Conservation (phyloP, 2,888 invertebrate genomes). For the Vanessa cardui region DNA sequence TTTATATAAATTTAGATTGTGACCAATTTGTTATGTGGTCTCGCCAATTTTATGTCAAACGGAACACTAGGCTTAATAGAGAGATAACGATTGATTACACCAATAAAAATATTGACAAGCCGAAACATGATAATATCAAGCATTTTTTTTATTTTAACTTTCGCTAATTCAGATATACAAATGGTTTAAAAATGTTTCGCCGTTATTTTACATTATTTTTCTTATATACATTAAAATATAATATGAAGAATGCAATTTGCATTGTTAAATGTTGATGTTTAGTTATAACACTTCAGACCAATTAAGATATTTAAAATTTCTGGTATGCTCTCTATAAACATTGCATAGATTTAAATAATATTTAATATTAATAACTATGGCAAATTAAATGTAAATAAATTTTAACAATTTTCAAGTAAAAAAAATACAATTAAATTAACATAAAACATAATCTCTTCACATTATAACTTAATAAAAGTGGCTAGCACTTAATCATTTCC, state of each 20-base stretch:
- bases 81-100: not conserved
- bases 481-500: not conserved
- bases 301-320: not conserved
- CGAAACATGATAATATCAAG: not conserved
- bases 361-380: not conserved
- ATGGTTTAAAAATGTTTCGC: too few relatives aligned
- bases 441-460: conserved; percentile 5
- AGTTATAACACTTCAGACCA: conserved; percentile 2
- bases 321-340: not conserved
- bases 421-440: not conserved
- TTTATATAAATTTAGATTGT: too few relatives aligned
- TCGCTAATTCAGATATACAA: too few relatives aligned
- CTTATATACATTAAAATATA: too few relatives aligned
- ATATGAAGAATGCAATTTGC: not conserved
- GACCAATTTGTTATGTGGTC: too few relatives aligned
- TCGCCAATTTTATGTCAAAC: too few relatives aligned
- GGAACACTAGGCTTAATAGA: too few relatives aligned
- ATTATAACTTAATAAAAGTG: not conserved
- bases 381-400: not conserved
- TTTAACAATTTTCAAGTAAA: not conserved
- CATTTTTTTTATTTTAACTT: too few relatives aligned
- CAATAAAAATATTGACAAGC: not conserved
- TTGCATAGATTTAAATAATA: not conserved
- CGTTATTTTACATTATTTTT: too few relatives aligned
- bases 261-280: not conserved